phyloP scores from a whole-genome alignment of 2,113 vertebrate genomes.

The Ancistrus triradiatus region DNA sequence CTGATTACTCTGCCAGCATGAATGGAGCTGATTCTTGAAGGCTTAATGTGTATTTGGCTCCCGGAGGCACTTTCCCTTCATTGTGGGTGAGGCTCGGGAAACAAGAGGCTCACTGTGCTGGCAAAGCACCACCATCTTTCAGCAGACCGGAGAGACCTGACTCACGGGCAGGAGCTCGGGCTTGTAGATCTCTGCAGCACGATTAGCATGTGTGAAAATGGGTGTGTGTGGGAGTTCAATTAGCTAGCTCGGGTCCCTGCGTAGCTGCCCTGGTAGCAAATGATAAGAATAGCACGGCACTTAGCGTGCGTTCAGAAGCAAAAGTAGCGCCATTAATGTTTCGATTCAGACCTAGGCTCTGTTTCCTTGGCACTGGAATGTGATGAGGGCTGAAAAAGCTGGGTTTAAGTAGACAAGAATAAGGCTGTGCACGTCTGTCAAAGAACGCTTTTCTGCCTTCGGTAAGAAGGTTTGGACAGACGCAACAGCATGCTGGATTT shows the following conservation, averaged over 20 bases:
- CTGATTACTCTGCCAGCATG: too few relatives aligned
- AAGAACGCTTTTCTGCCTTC: too few relatives aligned
- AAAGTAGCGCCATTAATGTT: too few relatives aligned
- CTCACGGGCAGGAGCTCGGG: slow-evolving; percentile 15
- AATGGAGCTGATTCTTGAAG: slow-evolving; percentile 30
- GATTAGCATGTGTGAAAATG: slow-evolving; percentile 6
- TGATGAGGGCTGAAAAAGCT: too few relatives aligned
- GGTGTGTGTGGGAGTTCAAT: slow-evolving; percentile 13
- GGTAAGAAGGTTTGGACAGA: too few relatives aligned
- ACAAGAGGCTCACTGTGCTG: slow-evolving; percentile 38
- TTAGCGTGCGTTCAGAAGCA: too few relatives aligned
- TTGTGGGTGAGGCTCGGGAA: slow-evolving; percentile 26
- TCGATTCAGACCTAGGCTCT: too few relatives aligned
- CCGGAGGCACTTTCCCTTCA: slow-evolving; percentile 26
- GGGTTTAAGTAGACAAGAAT: too few relatives aligned
- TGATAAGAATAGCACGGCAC: background rate
- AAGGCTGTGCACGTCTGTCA: too few relatives aligned
- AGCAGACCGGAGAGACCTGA: slow-evolving; percentile 15
- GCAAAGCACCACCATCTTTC: slow-evolving; percentile 4
- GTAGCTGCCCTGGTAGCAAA: slow-evolving; percentile 21
- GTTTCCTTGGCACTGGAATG: too few relatives aligned
- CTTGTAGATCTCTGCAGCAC: slow-evolving; percentile 17
- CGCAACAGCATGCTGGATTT: too few relatives aligned
- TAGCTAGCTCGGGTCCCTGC: slow-evolving; percentile 3
- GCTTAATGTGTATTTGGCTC: slow-evolving; percentile 32